Evolutionary conservation across 2,113 vertebrate species (phyloP), one percentile per base, ranked within the genome.

Genomic region (Percopsis transmontana): DNA sequence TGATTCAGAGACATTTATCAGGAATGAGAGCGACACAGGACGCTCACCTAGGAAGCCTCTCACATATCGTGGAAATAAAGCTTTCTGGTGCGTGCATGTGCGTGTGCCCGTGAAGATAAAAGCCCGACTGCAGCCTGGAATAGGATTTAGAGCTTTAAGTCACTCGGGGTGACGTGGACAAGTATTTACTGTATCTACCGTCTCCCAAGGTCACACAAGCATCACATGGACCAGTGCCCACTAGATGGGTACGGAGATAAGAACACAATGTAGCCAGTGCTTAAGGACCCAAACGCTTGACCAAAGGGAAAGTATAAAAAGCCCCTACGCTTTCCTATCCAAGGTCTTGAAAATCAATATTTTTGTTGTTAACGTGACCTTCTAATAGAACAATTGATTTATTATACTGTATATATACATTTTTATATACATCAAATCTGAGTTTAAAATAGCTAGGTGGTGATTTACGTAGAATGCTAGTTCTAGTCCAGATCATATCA

Each of bases 111-210:
- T 74, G 62, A 75, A 65, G 77, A 89, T 90, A 85, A 87, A 91
- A 87, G 77, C 72, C 64, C 40, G 77, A 78, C 73, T 79, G 52
- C 45, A 55, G 73, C 64, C 71, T 74, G 63, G 83, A 86, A 89
- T 78, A 76, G 76, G 86, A 83, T 88, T 87, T 83, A 82, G 69
- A 14, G 79, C 73, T 70, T 53, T 72, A 87, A 82, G 74, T 87
- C 75, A 62, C 78, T 74, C 72, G 77, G 70, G 82, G 72, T 74
- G 70, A 84, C 57, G 69, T 68, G 73, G 74, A 82, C 59, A 61
- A 70, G 74, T 69, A 71, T 87, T 84, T 53, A 33, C 27, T 33
- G 5, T 33, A 40, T 59, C 60, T 53, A 2, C 33, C 40, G 65
- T 57, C 66, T 59, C 68, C 51, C 59, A 64, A 80, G 74, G 74